These are phyloP conservation scores for Etheostoma spectabile DNA, from an alignment of 2,113 vertebrate species.

Conservation along the genomic window DNA sequence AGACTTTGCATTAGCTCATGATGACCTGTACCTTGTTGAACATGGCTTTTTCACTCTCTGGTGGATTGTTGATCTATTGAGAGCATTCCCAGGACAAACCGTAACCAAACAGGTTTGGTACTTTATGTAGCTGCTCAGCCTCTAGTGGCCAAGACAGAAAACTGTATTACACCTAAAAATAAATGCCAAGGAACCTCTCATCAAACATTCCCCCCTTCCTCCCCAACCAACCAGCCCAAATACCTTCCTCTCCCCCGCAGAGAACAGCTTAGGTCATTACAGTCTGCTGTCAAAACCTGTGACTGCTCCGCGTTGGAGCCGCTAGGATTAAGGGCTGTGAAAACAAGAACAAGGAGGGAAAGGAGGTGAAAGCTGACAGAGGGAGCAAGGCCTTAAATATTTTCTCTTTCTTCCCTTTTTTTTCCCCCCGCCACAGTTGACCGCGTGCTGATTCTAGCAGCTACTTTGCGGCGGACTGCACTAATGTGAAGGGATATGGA, in stretches of 20 bases:
- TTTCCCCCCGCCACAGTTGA: constrained; percentile 71
- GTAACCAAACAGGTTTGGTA: neutral
- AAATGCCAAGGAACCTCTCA: constrained; percentile 45
- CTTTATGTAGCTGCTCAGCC: constrained; percentile 19
- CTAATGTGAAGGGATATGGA: constrained; percentile 73
- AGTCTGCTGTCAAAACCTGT: constrained; percentile 85
- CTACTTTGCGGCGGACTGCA: constrained; percentile 74
- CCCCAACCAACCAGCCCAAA: constrained; percentile 45
- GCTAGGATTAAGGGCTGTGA: constrained; percentile 81
- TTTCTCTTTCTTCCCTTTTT: constrained; percentile 68
- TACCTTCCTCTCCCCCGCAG: constrained; percentile 65
- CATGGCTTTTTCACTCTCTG: neutral
- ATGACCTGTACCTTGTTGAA: neutral
- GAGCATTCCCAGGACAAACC: neutral
- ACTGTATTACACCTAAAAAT: constrained; percentile 52
- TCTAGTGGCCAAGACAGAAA: constrained; percentile 54
- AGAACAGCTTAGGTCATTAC: constrained; percentile 85
- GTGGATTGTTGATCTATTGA: neutral
- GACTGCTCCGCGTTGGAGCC: constrained; percentile 76
- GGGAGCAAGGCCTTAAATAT: constrained; percentile 78
- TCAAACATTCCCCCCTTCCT: constrained; percentile 64
- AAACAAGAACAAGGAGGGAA: constrained; percentile 76
- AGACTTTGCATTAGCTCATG: neutral
- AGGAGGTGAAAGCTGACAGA: constrained; percentile 79
- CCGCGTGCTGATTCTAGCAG: constrained; percentile 77